A percentile compares a stretch with the other conserved stretches of the same genome.
Evolutionary conservation across 2,797 vertebrate genomes (phyloP).

Genomic region (Sus cebifrons): DNA sequence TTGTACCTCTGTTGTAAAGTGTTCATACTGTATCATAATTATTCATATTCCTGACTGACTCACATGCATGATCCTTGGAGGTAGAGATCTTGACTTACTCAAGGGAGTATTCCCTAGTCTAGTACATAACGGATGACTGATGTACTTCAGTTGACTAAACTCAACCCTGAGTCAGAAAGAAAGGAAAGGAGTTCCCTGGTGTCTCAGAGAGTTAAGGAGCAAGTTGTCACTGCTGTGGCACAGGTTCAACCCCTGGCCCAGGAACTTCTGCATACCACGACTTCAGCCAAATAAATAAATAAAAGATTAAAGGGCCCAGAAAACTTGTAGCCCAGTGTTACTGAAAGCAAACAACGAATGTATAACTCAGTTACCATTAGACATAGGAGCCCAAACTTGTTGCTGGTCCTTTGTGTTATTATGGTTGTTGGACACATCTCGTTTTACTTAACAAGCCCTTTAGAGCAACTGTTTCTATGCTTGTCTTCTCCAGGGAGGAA

Average conservation of each 20-base stretch:
- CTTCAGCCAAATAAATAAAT: too few relatives aligned
- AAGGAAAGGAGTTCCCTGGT: not conserved
- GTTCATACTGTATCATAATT: not conserved
- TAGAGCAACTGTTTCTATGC: not conserved
- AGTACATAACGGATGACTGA: not conserved
- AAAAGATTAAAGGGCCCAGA: not conserved
- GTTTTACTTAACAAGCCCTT: not conserved
- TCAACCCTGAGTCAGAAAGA: not conserved
- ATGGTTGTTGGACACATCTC: not conserved
- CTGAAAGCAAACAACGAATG: not conserved
- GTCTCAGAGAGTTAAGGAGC: too few relatives aligned
- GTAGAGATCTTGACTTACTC: not conserved
- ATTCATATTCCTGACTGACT: not conserved
- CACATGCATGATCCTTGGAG: not conserved
- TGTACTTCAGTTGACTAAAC: not conserved
- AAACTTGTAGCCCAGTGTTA: not conserved
- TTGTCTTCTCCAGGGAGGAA: not conserved
- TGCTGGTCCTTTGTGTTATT: not conserved
- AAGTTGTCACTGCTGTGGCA: too few relatives aligned
- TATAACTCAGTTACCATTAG: not conserved
- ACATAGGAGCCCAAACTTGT: not conserved
- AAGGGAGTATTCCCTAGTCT: not conserved
- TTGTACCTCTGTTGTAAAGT: not conserved
- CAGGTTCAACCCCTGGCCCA: too few relatives aligned
- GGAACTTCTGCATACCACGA: too few relatives aligned